Evolutionary conservation across 1,140 invertebrate species (phyloP).

Genomic region (Papilio polyxenes): DNA sequence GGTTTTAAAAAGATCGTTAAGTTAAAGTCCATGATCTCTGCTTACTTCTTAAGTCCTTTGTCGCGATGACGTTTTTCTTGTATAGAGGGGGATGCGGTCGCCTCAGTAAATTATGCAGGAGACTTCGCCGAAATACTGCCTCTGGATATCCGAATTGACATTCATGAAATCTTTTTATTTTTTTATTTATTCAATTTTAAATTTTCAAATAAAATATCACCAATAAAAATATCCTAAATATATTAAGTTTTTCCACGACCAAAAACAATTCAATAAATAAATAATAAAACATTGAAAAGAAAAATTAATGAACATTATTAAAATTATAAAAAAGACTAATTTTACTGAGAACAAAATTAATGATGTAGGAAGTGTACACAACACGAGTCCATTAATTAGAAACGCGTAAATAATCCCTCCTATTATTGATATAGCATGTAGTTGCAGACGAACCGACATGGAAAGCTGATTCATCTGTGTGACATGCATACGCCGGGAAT

Average conservation of each 20-base stretch:
- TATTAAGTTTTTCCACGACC: too few relatives aligned
- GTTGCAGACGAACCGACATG: constrained; percentile 59
- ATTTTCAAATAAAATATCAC: neutral
- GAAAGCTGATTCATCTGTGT: constrained; percentile 57
- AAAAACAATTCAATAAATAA: neutral
- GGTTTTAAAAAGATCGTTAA: too few relatives aligned
- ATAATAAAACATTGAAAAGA: too few relatives aligned
- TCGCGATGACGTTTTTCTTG: neutral
- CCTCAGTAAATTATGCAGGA: neutral
- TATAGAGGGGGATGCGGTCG: neutral
- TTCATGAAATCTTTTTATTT: too few relatives aligned
- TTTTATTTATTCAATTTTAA: too few relatives aligned
- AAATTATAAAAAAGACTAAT: neutral
- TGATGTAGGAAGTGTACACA: constrained; percentile 66
- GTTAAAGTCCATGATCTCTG: too few relatives aligned
- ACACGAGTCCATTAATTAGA: constrained; percentile 45
- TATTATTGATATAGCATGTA: constrained; percentile 56
- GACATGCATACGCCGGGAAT: constrained; percentile 54
- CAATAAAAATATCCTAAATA: too few relatives aligned
- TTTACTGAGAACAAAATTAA: constrained; percentile 19
- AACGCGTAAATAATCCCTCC: constrained; percentile 57
- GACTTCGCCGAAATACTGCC: neutral
- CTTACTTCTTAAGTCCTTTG: neutral
- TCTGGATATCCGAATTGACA: neutral
- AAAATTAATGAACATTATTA: neutral